Evolutionary conservation across 2,797 vertebrate genomes (phyloP), one percentile per base, ranked within the genome.

Genomic region (Arctocebus calabarensis): DNA sequence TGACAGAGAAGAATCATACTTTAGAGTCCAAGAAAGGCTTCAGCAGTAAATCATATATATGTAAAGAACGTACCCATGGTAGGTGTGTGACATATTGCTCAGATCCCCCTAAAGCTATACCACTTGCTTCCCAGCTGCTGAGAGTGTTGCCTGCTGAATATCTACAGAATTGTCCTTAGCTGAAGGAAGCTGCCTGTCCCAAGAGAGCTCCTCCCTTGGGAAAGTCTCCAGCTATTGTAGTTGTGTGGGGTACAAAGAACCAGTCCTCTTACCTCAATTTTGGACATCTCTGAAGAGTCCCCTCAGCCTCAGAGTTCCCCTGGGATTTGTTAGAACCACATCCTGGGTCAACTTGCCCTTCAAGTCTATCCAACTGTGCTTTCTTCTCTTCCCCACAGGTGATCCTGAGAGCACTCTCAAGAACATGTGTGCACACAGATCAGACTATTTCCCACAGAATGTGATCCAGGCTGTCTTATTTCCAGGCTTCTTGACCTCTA

Each of bases 51-150:
- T 7, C 2, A 27, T 16, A 1, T 17, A 29, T 57, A 34, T 17
- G 3, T 37, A n/a, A 37, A 59, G 19, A 43, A 9, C 12, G 34
- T 19, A 5, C 25, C 34, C 23, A 0, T 22, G 0, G 8, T 22
- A 25, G n/a, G 23, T 43, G 43, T 45, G 4, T 43, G 62, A 34
- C 4, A 6, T 25, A 57, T 34, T 78, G 5, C 32, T 86, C 8
- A 17, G 43, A 23, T 22, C 61, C 19, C 16, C 23, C 55, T 13
- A 84, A n/a, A 43, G 1, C n/a, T 5, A 4, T 61, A 23, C 8
- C 17, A 5, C 27, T 52, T 20, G 2, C 20, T 40, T 3, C n/a
- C 78, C 32, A 45, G 52, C 27, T 71, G 17, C 48, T 43, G 66
- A 11, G 1, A 16, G 20, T 59, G 29, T n/a, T 75, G 37, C 64